Base-by-base conservation (phyloP, 1,140 invertebrate genomes). In the Asobara japonica region DNA sequence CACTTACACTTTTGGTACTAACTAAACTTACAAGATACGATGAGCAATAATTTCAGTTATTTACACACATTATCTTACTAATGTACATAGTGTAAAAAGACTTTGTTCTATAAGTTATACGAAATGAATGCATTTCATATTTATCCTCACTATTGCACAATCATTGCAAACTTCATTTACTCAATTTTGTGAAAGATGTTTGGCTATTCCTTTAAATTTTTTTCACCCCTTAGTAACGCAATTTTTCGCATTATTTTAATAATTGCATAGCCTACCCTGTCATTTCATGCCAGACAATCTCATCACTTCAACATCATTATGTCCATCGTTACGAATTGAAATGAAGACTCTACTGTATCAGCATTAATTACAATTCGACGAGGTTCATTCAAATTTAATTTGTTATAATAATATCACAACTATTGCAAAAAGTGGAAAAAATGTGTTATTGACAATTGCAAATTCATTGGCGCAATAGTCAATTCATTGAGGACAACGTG, bases 181-280 rank as follows among this genome's bases (percentile, higher is more conserved):
- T 18, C 29, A 62, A 62, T 62, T 29, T 22, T 25, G 10, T 18
- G 8, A 56, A 29, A 29, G 27, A 62, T 62, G 6, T 48, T 3
- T 3, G 0, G 41, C 10, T 48, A n/a, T 69, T 74, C 64, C 65
- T 65, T 73, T 68, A 29, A 68, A 38, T 68, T 61, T 72, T 60
- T 71, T 64, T n/a, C n/a, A n/a, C n/a, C n/a, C n/a, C n/a, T 38
- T 29, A 45, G 8, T 72, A 66, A 69, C 66, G 76, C 69, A 73
- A 66, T 75, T 61, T 72, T 72, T 76, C 70, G 74, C 79, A 79
- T 79, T 75, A 72, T 78, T 76, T 83, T 80, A 82, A 80, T 86
- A 87, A 87, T 87, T 87, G 84, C 86, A 56, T 86, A 84, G 79
- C 78, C 84, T 85, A 87, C 85, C 85, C 86, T 87, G 86, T 87